phyloP scores from a whole-genome alignment of 2,797 vertebrate genomes.

The Pseudochirops cupreus region DNA sequence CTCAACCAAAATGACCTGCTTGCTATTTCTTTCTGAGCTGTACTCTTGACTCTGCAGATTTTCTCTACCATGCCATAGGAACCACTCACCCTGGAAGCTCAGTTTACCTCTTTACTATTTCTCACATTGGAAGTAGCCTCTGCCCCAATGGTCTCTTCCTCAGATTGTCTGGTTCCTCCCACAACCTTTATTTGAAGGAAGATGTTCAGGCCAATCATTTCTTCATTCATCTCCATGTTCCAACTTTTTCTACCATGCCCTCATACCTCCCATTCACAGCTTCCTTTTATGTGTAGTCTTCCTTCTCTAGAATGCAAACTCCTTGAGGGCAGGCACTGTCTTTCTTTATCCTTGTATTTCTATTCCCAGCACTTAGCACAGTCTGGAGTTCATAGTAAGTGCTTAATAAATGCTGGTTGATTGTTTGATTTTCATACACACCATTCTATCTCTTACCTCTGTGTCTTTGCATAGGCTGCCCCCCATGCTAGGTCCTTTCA shows the following conservation, averaged over 20 bases:
- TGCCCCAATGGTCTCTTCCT: too few species aligned
- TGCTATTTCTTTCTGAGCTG: not conserved
- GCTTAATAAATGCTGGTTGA: not conserved
- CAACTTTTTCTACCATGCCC: not conserved
- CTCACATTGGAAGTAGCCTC: not conserved
- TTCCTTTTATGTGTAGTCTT: not conserved
- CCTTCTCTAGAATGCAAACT: not conserved
- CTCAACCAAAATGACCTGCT: not conserved
- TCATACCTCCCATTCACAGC: not conserved
- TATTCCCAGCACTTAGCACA: not conserved
- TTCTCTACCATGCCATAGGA: not conserved
- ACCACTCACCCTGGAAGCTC: not conserved
- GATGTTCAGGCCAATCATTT: not conserved
- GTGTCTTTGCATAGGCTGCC: not conserved
- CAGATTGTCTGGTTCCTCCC: too few species aligned
- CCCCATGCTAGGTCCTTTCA: not conserved
- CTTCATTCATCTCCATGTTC: not conserved
- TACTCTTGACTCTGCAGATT: not conserved
- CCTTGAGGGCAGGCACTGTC: not conserved
- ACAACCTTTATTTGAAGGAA: too few species aligned
- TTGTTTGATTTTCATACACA: not conserved
- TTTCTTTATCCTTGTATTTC: not conserved
- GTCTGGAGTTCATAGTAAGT: not conserved
- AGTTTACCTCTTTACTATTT: not conserved
- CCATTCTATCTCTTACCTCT: not conserved